Conservation (phyloP, 2,797 vertebrate species). For the Enteromius trimaculatus region DNA sequence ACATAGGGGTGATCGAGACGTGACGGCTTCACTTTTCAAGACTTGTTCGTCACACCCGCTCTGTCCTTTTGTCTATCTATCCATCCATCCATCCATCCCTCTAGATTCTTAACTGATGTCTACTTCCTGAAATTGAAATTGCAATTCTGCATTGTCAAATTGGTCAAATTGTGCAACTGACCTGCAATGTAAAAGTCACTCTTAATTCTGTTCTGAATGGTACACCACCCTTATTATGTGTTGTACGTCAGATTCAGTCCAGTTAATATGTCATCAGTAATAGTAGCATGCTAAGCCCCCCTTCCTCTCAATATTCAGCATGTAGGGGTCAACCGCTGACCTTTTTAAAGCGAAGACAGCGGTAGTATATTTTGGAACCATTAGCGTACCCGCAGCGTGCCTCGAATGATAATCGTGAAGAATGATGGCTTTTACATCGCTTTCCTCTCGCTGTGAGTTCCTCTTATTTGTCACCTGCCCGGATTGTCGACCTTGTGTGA, state of each 20-base stretch:
- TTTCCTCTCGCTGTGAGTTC: conserved; percentile 22
- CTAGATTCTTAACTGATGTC: background rate
- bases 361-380: conserved; percentile 30
- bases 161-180: background rate
- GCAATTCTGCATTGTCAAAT: background rate
- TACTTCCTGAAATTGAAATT: background rate
- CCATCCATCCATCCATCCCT: background rate
- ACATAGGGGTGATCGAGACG: too few species aligned
- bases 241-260: background rate
- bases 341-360: conserved; percentile 24
- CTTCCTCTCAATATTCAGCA: background rate
- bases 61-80: background rate
- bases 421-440: conserved; percentile 32
- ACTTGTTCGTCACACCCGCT: too few species aligned
- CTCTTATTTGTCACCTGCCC: conserved; percentile 38
- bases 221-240: background rate
- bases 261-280: conserved; percentile 13
- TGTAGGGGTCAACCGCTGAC: conserved; percentile 27
- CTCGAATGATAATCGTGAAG: conserved; percentile 42
- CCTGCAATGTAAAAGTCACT: background rate
- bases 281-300: background rate
- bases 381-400: conserved; percentile 24
- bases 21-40: too few species aligned
- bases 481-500: conserved; percentile 38
- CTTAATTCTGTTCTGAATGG: background rate